These are phyloP conservation scores for Solea senegalensis DNA, from an alignment of 2,113 vertebrate genomes.

Conservation along the genomic window DNA sequence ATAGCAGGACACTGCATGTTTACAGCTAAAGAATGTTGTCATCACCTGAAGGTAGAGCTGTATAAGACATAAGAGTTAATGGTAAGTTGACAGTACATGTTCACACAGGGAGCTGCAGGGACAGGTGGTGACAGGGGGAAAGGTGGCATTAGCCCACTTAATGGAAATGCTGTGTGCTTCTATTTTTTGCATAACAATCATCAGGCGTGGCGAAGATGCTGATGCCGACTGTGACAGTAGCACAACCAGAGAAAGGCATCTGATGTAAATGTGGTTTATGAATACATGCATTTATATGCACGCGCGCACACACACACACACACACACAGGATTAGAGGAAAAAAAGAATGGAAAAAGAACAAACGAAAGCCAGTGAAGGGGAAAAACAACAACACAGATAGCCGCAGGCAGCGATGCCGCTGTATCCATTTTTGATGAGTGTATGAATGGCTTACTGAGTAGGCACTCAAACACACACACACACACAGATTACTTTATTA, in stretches of 20 bases:
- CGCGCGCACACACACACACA: slow-evolving; percentile 14
- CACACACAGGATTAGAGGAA: slow-evolving; percentile 15
- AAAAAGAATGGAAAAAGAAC: slow-evolving; percentile 24
- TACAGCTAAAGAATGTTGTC: slow-evolving; percentile 1
- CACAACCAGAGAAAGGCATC: slow-evolving; percentile 70
- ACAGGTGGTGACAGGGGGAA: slow-evolving; percentile 9
- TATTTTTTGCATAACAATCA: slow-evolving; percentile 59
- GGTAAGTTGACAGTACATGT: slow-evolving; percentile 30
- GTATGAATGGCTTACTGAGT: slow-evolving; percentile 29
- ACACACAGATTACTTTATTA: slow-evolving; percentile 53
- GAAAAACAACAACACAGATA: slow-evolving; percentile 76
- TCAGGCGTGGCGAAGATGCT: slow-evolving; percentile 36
- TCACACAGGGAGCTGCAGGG: slow-evolving; percentile 8
- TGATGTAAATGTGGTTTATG: slow-evolving; percentile 38
- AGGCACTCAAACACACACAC: slow-evolving; percentile 32
- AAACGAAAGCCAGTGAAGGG: slow-evolving; percentile 62
- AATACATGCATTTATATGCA: slow-evolving; percentile 1
- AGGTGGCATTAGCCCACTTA: slow-evolving; percentile 40
- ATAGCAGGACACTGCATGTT: neutral
- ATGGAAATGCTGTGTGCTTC: slow-evolving; percentile 68
- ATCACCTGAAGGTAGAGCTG: slow-evolving; percentile 23
- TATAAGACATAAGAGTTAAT: neutral
- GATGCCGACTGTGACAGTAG: slow-evolving; percentile 39
- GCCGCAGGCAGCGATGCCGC: slow-evolving; percentile 60
- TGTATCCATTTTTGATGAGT: slow-evolving; percentile 76